Percentiles rank a stretch among this genome's conserved stretches.
Evolutionary conservation across 2,113 vertebrate species (phyloP).

Genomic region (Pseudorhombus dupliciocellatus): DNA sequence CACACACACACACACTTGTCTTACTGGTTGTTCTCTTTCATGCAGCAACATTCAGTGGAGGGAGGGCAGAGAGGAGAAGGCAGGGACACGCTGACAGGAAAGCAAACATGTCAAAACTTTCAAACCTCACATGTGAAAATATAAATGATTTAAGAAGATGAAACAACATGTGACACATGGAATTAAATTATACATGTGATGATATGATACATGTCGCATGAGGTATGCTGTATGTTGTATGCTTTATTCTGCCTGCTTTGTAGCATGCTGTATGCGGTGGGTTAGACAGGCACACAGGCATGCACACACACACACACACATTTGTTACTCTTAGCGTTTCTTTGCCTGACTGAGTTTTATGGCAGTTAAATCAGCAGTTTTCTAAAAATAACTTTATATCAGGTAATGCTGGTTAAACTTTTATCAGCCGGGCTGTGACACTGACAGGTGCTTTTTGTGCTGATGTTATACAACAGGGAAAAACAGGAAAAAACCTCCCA

Average conservation of each 20-base stretch:
- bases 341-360: slow-evolving; percentile 4
- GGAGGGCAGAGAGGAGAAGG: slow-evolving; percentile 7
- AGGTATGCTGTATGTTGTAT: too few relatives aligned
- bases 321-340: neutral
- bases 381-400: slow-evolving; percentile 55
- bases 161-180: too few relatives aligned
- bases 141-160: neutral
- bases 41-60: neutral
- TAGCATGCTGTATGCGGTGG: too few relatives aligned
- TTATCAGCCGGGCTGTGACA: slow-evolving; percentile 59
- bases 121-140: neutral
- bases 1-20: slow-evolving; percentile 11
- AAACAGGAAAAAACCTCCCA: slow-evolving; percentile 7
- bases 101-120: neutral
- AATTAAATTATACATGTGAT: too few relatives aligned
- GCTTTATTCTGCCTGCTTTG: too few relatives aligned
- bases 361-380: slow-evolving; percentile 33
- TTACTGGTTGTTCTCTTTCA: neutral
- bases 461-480: slow-evolving; percentile 52
- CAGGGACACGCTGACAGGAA: slow-evolving; percentile 6
- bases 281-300: too few relatives aligned
- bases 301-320: too few relatives aligned
- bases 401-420: slow-evolving; percentile 52
- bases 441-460: slow-evolving; percentile 54
- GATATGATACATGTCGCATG: too few relatives aligned